Evolutionary conservation across 2,888 invertebrate species (phyloP).

Genomic region (Ferdinandea cuprea): DNA sequence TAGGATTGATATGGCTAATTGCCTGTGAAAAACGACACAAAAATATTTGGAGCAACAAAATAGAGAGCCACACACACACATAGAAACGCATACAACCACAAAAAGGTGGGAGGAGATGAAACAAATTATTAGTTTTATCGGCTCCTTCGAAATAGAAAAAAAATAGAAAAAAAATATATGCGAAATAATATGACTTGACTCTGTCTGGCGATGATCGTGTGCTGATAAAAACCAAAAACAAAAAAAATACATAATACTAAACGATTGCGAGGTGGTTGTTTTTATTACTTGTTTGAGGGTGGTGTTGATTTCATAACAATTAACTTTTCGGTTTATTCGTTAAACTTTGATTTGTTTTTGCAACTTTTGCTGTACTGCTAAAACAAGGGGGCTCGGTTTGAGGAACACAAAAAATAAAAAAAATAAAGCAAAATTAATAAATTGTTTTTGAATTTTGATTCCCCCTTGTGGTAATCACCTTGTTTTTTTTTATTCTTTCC

Average conservation of each 20-base stretch:
- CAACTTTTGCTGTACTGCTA: background rate
- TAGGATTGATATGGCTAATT: slow-evolving; percentile 61
- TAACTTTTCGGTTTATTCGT: slow-evolving; percentile 39
- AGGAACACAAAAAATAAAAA: slow-evolving; percentile 7
- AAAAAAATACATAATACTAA: no score
- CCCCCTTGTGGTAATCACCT: slow-evolving; percentile 49
- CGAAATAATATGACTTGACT: background rate
- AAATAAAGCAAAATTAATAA: slow-evolving; percentile 27
- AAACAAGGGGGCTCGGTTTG: slow-evolving; percentile 9
- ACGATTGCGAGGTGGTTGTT: slow-evolving; percentile 26
- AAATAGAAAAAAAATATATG: slow-evolving; percentile 6
- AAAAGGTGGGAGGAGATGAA: background rate
- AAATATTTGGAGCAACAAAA: slow-evolving; percentile 46
- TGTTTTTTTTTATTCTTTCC: no score
- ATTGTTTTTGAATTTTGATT: slow-evolving; percentile 48
- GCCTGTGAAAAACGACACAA: slow-evolving; percentile 45
- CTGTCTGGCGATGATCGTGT: background rate
- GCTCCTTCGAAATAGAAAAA: slow-evolving; percentile 10
- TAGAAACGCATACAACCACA: background rate
- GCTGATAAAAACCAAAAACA: slow-evolving; percentile 42
- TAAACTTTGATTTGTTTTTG: slow-evolving; percentile 51
- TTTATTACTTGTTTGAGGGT: slow-evolving; percentile 5
- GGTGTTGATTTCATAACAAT: slow-evolving; percentile 56
- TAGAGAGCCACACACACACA: no score
- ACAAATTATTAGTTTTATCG: slow-evolving; percentile 9